A percentile compares a stretch with the other conserved stretches of the same genome.
phyloP scores from a whole-genome alignment of 2,113 vertebrate genomes.

The Syngnathus typhle region DNA sequence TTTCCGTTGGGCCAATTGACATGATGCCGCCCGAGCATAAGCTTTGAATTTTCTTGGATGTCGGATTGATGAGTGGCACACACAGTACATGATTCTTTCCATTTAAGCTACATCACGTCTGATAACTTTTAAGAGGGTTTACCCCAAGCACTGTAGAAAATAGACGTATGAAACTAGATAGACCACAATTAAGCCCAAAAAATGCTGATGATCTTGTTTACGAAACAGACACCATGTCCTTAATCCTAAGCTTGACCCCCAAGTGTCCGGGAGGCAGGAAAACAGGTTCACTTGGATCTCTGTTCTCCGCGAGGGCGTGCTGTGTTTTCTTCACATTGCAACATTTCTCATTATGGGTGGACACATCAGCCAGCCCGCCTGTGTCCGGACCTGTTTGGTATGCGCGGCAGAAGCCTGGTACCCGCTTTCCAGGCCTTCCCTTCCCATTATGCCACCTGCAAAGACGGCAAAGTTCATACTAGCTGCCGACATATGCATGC shows the following conservation, averaged over 20 bases:
- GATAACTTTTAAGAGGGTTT: neutral
- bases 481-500: conserved; percentile 10
- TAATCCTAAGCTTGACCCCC: conserved; percentile 7
- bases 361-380: conserved; percentile 51
- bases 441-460: conserved; percentile 29
- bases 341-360: conserved; percentile 54
- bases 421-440: conserved; percentile 24
- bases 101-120: neutral
- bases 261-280: conserved; percentile 1
- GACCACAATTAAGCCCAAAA: neutral
- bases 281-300: neutral
- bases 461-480: neutral
- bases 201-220: no score
- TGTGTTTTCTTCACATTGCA: conserved; percentile 29
- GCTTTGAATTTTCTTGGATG: neutral
- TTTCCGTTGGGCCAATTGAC: neutral
- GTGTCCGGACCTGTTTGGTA: conserved; percentile 75
- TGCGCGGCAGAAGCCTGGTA: conserved; percentile 52
- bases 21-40: neutral
- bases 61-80: neutral
- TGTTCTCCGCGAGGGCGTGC: neutral
- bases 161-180: neutral
- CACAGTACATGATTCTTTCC: neutral
- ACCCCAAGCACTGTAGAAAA: neutral
- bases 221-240: neutral